These are phyloP conservation scores for Aviceda subcristata DNA, from an alignment of 2,113 vertebrate genomes.

Conservation along the genomic window DNA sequence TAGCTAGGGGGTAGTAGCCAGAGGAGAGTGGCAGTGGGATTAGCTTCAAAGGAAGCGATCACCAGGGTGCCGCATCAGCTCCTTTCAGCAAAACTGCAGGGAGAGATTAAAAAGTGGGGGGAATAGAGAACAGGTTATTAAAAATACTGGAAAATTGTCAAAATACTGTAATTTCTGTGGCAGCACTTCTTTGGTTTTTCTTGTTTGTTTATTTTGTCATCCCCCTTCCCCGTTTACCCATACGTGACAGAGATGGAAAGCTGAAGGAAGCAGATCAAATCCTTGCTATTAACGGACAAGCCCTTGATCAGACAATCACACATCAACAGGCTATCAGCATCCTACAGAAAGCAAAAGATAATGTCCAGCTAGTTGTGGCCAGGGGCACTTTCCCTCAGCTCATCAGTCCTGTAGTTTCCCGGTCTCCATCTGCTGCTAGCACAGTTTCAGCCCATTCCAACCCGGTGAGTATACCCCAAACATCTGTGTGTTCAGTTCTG, in stretches of 20 bases:
- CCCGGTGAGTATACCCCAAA: slow-evolving; percentile 72
- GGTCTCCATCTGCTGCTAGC: slow-evolving; percentile 91
- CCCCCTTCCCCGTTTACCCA: neutral
- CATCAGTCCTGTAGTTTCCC: slow-evolving; percentile 85
- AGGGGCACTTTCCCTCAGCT: slow-evolving; percentile 85
- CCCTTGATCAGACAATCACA: slow-evolving; percentile 90
- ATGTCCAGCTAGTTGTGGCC: slow-evolving; percentile 86
- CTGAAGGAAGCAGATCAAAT: slow-evolving; percentile 94
- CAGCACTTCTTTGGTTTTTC: neutral
- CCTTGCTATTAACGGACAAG: slow-evolving; percentile 89
- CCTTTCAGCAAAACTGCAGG: slow-evolving; percentile 32
- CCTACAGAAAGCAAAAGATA: slow-evolving; percentile 88
- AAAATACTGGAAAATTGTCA: slow-evolving; percentile 15
- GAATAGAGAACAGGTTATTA: slow-evolving; percentile 38
- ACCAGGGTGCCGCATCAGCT: neutral
- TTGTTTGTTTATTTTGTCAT: neutral
- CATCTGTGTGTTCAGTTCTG: neutral
- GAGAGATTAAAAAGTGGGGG: neutral
- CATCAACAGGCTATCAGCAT: slow-evolving; percentile 92
- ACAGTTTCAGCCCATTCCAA: slow-evolving; percentile 92
- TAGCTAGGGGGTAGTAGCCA: slow-evolving; percentile 17
- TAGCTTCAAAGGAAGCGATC: slow-evolving; percentile 42
- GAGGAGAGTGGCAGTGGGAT: neutral
- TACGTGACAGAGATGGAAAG: slow-evolving; percentile 83
- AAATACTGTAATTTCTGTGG: neutral